phyloP scores from a whole-genome alignment of 2,113 vertebrate genomes.

The Thermophis baileyi region DNA sequence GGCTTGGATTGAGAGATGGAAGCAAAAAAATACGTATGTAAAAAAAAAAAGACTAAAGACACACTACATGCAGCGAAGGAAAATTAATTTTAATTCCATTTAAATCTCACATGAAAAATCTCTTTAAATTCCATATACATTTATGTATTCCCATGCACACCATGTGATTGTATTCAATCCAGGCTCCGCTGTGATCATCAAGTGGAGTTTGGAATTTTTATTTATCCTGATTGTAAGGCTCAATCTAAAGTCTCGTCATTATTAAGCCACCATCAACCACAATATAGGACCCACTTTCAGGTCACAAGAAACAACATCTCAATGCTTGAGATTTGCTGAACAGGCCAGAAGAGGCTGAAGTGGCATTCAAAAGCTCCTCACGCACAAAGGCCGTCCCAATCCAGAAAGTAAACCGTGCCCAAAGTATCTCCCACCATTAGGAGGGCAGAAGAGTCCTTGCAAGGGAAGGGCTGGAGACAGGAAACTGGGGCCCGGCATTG shows the following conservation, averaged over 20 bases:
- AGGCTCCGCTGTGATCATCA: background rate
- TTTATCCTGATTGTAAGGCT: background rate
- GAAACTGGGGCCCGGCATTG: conserved; percentile 58
- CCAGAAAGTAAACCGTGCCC: conserved; percentile 62
- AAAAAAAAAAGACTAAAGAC: background rate
- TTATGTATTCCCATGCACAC: background rate
- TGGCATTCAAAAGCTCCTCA: background rate
- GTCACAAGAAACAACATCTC: background rate
- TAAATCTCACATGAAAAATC: background rate
- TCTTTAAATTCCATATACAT: background rate
- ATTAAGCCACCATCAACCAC: background rate
- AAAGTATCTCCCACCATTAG: conserved; percentile 53
- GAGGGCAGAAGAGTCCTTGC: background rate
- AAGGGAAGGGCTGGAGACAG: conserved; percentile 47
- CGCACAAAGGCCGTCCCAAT: conserved; percentile 28
- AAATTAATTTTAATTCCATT: background rate
- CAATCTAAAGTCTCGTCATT: background rate
- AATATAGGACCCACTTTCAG: background rate
- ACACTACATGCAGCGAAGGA: background rate
- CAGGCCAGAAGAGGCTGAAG: background rate
- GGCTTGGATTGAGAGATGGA: background rate
- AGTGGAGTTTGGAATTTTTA: background rate
- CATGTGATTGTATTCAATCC: background rate
- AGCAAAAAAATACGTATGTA: background rate
- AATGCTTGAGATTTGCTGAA: background rate